Base-by-base conservation (phyloP, 1,140 invertebrate species). In the Streblospio benedicti region DNA sequence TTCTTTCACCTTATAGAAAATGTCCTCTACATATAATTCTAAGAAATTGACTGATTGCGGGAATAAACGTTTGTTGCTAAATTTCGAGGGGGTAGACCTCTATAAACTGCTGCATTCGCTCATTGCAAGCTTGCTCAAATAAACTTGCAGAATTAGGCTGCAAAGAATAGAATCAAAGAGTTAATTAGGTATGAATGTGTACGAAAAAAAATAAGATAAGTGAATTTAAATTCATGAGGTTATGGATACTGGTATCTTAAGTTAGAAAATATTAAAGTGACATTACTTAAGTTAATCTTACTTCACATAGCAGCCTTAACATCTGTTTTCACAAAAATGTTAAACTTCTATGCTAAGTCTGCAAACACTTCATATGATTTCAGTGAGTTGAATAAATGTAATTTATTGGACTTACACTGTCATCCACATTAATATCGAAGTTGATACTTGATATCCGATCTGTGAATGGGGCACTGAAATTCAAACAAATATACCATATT, bases 101-200 rank as follows among this genome's bases (percentile, higher is more conserved):
- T 20, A 53, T 58, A 63, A 82, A 77, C n/a, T 80, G 74, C 53
- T 75, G 72, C 44, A 73, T 72, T 43, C 70, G 66, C 57, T 77
- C 74, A 54, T 79, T 78, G 69, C 82, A 83, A 4, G 80, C 76
- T 67, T 83, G 81, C 60, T 83, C 79, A 73, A 84, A 84, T 58
- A 83, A 35, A 1, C 50, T 67, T 60, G 81, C 78, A 18, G 76
- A 71, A 63, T 76, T 78, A 47, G 77, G 66, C 45, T 77, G 72
- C 61, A 77, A 61, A 18, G 51, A 64, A 52, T n/a, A 43, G 41
- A 61, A 45, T 2, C 20, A 33, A 35, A 33, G 20, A 50, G 16
- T 35, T 25, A 52, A 2, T 33, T 62, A 33, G n/a, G 27, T 2
- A 57, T 16, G 18, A 4, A 44, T 27, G 5, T 32, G 14, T 18